Conservation (phyloP, 1,140 invertebrate genomes). For the Liolophura sinensis region DNA sequence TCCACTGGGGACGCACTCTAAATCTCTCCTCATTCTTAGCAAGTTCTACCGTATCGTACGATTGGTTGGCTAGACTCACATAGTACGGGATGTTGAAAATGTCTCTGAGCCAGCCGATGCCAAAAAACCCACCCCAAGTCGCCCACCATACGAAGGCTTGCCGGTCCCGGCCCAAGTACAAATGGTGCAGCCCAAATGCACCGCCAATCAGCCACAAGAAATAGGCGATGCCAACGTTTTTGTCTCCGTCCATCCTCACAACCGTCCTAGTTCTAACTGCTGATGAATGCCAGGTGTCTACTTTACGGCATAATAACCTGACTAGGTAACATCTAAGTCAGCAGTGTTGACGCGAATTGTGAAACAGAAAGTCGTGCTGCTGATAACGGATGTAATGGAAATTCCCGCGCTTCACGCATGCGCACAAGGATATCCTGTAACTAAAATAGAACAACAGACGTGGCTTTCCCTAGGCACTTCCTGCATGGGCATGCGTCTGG, state of each 20-base stretch:
- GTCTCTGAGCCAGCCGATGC: constrained; percentile 84
- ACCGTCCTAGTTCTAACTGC: too few relatives aligned
- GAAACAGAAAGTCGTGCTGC: too few relatives aligned
- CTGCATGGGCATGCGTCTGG: too few relatives aligned
- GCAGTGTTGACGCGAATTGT: too few relatives aligned
- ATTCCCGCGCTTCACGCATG: constrained; percentile 10
- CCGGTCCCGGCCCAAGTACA: constrained; percentile 85
- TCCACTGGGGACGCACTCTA: constrained; percentile 79
- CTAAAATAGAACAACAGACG: background rate
- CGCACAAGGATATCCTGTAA: constrained; percentile 6
- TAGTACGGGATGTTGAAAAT: constrained; percentile 84
- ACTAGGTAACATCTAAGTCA: too few relatives aligned
- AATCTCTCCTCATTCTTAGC: constrained; percentile 68
- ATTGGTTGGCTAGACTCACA: constrained; percentile 71
- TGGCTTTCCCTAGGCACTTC: too few relatives aligned
- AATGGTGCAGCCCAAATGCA: constrained; percentile 84
- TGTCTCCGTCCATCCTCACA: constrained; percentile 38
- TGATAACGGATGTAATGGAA: too few relatives aligned
- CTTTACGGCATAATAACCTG: too few relatives aligned
- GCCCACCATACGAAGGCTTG: constrained; percentile 89
- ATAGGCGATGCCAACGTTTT: constrained; percentile 76
- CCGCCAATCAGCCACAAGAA: constrained; percentile 86
- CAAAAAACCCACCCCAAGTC: constrained; percentile 83
- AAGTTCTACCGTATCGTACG: constrained; percentile 58
- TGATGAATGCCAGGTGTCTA: too few relatives aligned